phyloP scores from a whole-genome alignment of 2,888 invertebrate genomes.

The Agapostemon virescens region DNA sequence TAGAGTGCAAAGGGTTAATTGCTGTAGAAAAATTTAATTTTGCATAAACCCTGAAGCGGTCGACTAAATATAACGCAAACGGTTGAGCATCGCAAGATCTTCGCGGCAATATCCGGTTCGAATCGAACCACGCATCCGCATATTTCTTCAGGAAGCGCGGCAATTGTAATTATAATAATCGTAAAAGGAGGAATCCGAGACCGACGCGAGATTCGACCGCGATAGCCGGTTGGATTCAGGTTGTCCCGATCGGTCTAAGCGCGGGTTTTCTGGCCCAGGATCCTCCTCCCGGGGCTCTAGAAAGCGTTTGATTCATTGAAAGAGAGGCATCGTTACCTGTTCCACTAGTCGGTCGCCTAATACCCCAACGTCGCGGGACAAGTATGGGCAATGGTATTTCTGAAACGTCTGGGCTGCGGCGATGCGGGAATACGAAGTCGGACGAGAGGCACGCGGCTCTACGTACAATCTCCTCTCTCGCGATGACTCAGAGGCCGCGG shows the following conservation, averaged over 20 bases:
- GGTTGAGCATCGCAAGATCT: too few relatives aligned
- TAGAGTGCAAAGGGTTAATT: too few relatives aligned
- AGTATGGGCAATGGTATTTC: slow-evolving; percentile 51
- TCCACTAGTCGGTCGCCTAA: slow-evolving; percentile 23
- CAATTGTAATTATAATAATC: too few relatives aligned
- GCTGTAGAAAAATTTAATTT: too few relatives aligned
- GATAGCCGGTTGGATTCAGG: neutral
- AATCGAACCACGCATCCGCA: too few relatives aligned
- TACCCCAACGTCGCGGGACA: slow-evolving; percentile 23
- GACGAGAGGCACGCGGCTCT: slow-evolving; percentile 45
- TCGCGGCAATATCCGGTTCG: too few relatives aligned
- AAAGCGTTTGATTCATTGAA: neutral
- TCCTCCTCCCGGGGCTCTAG: slow-evolving; percentile 1
- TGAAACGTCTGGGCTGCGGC: slow-evolving; percentile 29
- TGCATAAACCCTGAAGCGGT: too few relatives aligned
- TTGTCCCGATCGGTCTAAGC: neutral
- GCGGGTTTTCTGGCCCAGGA: neutral
- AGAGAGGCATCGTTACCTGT: slow-evolving; percentile 29
- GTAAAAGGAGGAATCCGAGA: neutral
- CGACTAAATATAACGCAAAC: too few relatives aligned
- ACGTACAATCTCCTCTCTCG: slow-evolving; percentile 48
- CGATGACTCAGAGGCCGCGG: slow-evolving; percentile 58
- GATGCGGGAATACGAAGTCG: slow-evolving; percentile 44
- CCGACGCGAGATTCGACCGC: neutral
- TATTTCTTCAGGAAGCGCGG: too few relatives aligned